A percentile compares a stretch with the other conserved stretches of the same genome.
These are phyloP conservation scores for Acanthurus tractus DNA, from an alignment of 2,797 vertebrate genomes.

Conservation along the genomic window DNA sequence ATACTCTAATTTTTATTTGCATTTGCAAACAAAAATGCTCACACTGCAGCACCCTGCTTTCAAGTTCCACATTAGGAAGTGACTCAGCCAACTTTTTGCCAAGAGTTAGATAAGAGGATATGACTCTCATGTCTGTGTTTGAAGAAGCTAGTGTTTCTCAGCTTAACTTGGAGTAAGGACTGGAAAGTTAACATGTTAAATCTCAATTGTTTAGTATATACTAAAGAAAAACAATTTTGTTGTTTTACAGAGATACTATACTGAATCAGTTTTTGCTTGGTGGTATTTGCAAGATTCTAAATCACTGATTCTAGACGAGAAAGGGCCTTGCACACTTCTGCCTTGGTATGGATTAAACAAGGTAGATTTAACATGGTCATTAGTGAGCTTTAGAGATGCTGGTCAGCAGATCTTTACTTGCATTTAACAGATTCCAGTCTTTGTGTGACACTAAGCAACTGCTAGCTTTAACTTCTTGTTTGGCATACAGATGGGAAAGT, in stretches of 20 bases:
- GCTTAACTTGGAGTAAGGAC: not conserved
- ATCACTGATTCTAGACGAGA: not conserved
- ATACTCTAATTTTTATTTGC: not conserved
- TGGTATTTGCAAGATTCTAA: not conserved
- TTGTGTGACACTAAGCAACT: not conserved
- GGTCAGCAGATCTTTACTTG: not conserved
- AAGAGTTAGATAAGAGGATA: not conserved
- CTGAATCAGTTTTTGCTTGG: not conserved
- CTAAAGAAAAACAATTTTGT: not conserved
- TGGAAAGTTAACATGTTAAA: not conserved
- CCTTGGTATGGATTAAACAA: not conserved
- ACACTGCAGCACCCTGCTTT: no score
- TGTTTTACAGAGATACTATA: not conserved
- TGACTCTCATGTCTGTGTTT: not conserved
- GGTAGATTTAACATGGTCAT: not conserved
- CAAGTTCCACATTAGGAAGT: not conserved
- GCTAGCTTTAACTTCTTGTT: not conserved
- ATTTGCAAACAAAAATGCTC: not conserved
- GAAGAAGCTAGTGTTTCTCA: not conserved
- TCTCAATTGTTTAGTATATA: no score
- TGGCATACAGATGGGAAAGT: not conserved
- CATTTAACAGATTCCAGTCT: not conserved
- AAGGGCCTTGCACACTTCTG: not conserved
- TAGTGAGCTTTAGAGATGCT: not conserved
- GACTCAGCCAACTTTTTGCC: not conserved